Percentiles rank a stretch among this genome's conserved stretches.
phyloP scores from a whole-genome alignment of 2,888 invertebrate species.

The Cenopis cana region DNA sequence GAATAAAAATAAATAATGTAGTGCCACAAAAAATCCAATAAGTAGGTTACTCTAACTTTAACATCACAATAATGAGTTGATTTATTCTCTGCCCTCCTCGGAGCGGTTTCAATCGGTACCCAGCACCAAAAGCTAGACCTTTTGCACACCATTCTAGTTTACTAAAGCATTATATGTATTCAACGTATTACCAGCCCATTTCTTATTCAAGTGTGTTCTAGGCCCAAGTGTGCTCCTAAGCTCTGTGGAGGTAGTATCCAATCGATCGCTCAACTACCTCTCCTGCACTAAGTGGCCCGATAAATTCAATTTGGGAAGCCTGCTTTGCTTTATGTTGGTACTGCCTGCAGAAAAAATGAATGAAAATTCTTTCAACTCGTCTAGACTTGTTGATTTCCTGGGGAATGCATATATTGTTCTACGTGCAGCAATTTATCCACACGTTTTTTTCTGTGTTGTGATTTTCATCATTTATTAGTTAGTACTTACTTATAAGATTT shows the following conservation, averaged over 20 bases:
- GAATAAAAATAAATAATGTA: not conserved
- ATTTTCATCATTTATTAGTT: too few relatives aligned
- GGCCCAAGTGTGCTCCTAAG: slow-evolving; percentile 13
- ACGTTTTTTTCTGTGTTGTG: not conserved
- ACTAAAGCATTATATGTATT: not conserved
- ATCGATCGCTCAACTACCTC: slow-evolving; percentile 47
- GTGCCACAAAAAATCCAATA: not conserved
- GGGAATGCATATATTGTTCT: too few relatives aligned
- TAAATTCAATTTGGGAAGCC: slow-evolving; percentile 51
- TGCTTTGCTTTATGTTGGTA: slow-evolving; percentile 46
- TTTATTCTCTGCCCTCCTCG: not conserved
- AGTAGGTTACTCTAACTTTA: not conserved
- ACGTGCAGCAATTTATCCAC: too few relatives aligned
- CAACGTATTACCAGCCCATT: slow-evolving; percentile 16
- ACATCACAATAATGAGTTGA: not conserved
- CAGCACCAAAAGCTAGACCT: not conserved
- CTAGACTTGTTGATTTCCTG: not conserved
- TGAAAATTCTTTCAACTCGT: not conserved
- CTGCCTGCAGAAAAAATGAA: slow-evolving; percentile 25
- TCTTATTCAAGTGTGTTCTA: slow-evolving; percentile 27
- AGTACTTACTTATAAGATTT: too few relatives aligned
- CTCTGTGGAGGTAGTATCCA: slow-evolving; percentile 42
- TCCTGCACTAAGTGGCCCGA: slow-evolving; percentile 49
- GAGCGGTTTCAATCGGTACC: not conserved
- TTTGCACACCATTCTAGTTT: not conserved